Percentiles rank a stretch among this genome's conserved stretches.
Conservation (phyloP, 2,113 vertebrate genomes). For the Cyprinodon variegatus region DNA sequence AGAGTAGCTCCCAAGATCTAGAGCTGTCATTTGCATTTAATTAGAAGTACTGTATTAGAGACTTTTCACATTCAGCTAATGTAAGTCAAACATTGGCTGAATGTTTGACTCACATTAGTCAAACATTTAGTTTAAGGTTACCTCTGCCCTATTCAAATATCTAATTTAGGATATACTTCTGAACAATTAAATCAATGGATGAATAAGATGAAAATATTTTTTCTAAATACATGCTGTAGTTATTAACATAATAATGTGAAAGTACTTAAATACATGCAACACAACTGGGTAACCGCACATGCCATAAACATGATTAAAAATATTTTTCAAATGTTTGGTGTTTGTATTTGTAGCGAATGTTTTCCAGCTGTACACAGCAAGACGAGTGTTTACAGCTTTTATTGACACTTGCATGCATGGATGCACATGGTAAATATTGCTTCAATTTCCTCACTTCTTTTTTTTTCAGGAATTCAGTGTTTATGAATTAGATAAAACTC, state of each 20-base stretch:
- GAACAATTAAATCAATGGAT: background rate
- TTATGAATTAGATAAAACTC: constrained; percentile 28
- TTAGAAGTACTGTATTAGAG: background rate
- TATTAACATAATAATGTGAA: no score
- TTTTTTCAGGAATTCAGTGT: constrained; percentile 32
- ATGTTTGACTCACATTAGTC: no score
- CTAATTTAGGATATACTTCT: background rate
- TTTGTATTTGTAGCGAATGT: background rate
- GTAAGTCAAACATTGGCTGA: no score
- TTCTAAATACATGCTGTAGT: no score
- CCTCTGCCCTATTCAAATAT: background rate
- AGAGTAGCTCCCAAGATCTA: background rate
- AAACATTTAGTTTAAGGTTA: background rate
- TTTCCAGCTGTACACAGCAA: background rate
- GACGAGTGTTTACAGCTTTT: background rate
- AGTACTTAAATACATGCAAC: no score
- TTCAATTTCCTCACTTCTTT: constrained; percentile 3
- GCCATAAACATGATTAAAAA: background rate
- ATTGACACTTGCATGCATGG: constrained; percentile 1
- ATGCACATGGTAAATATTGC: constrained; percentile 15
- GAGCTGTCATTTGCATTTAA: no score
- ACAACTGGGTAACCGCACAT: background rate
- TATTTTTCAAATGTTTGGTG: background rate
- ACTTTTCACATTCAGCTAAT: background rate
- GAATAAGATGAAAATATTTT: background rate